Conservation (phyloP, 2,113 vertebrate species). For the Heloderma charlesbogerti region DNA sequence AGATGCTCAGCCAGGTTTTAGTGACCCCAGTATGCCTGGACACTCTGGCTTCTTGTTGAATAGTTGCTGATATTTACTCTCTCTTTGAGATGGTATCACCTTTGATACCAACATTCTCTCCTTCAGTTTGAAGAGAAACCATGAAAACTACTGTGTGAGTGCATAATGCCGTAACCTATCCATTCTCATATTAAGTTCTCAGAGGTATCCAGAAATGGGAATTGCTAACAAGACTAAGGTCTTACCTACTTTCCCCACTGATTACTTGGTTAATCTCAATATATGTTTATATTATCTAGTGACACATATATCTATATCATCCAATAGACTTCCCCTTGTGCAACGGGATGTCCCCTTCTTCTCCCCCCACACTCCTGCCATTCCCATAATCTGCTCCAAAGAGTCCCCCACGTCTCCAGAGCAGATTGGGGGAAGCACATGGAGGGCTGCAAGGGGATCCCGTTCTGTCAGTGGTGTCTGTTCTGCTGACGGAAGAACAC, state of each 20-base stretch:
- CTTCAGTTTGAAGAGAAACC: not conserved
- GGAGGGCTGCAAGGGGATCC: not conserved
- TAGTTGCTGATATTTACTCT: not conserved
- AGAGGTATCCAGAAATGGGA: not conserved
- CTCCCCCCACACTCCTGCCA: not conserved
- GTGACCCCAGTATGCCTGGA: not conserved
- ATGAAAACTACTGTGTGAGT: not conserved
- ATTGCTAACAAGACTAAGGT: not conserved
- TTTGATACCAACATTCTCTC: not conserved
- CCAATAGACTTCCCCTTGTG: not conserved
- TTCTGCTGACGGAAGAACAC: not conserved
- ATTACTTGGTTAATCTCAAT: not conserved
- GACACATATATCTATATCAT: not conserved
- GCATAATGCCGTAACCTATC: too few relatives aligned
- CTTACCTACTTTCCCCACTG: not conserved
- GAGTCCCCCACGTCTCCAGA: not conserved
- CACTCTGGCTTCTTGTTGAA: not conserved
- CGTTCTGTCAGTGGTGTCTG: not conserved
- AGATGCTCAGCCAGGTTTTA: slow-evolving; percentile 2
- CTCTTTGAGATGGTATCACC: not conserved
- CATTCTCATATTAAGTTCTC: not conserved
- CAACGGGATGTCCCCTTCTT: not conserved
- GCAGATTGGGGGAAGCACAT: not conserved
- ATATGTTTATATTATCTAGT: not conserved
- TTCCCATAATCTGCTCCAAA: not conserved